These are phyloP conservation scores for Smithornis capensis DNA, from an alignment of 2,113 vertebrate genomes.

Conservation along the genomic window DNA sequence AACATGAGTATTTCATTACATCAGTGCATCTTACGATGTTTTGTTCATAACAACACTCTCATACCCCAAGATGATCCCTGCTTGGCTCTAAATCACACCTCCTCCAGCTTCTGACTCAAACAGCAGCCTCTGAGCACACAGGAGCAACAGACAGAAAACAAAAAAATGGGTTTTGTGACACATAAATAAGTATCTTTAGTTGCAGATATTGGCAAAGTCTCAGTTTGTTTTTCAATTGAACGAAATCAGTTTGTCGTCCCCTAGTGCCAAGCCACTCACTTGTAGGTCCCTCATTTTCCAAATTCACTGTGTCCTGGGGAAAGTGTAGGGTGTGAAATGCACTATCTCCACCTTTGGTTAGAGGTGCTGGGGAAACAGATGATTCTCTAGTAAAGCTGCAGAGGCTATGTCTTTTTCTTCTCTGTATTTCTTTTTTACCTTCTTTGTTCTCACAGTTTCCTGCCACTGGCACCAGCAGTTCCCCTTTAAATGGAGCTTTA, in stretches of 20 bases:
- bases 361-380: background rate
- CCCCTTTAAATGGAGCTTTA: slow-evolving; percentile 60
- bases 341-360: background rate
- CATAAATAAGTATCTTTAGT: background rate
- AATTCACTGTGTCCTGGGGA: background rate
- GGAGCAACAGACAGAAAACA: background rate
- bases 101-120: slow-evolving; percentile 29
- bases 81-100: background rate
- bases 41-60: background rate
- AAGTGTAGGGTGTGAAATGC: background rate
- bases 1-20: background rate
- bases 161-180: background rate
- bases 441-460: slow-evolving; percentile 7
- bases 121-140: background rate
- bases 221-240: background rate
- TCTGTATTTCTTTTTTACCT: background rate
- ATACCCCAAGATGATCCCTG: background rate
- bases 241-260: background rate
- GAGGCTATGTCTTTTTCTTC: background rate
- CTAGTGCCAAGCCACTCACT: background rate
- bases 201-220: background rate
- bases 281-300: background rate
- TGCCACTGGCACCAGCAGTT: slow-evolving; percentile 13
- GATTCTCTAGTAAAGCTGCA: background rate
- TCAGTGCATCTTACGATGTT: background rate